phyloP scores from a whole-genome alignment of 23 tunicate species.

The Halocynthia roretzi region DNA sequence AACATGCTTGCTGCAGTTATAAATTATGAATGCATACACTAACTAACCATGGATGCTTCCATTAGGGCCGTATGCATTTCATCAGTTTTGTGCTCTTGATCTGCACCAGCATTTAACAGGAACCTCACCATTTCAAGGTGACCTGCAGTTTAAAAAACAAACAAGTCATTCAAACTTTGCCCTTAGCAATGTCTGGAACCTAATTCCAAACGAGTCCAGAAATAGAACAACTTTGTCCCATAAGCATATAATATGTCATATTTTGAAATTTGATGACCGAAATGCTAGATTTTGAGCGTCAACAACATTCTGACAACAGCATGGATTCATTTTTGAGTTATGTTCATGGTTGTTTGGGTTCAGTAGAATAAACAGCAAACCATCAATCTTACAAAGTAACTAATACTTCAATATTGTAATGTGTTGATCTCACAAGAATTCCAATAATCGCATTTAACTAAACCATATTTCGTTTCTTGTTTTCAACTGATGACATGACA shows the following conservation, averaged over 20 bases:
- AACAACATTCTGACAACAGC: too few relatives aligned
- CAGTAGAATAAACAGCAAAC: neutral
- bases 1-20: neutral
- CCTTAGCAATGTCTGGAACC: too few relatives aligned
- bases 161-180: neutral
- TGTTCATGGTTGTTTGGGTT: too few relatives aligned
- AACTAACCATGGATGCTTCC: constrained; percentile 97
- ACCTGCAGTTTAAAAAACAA: constrained; percentile 32
- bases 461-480: too few relatives aligned
- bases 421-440: too few relatives aligned
- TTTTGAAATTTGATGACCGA: too few relatives aligned
- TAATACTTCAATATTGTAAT: neutral
- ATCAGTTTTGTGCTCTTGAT: constrained; percentile 98
- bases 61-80: constrained; percentile 99
- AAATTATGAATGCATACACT: neutral
- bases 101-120: constrained; percentile 89
- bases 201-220: too few relatives aligned
- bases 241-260: too few relatives aligned
- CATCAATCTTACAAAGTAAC: neutral
- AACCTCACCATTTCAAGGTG: constrained; percentile 93
- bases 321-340: too few relatives aligned
- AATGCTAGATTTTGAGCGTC: too few relatives aligned
- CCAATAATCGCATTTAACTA: too few relatives aligned
- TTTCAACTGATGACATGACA: neutral
- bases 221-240: too few relatives aligned